These are phyloP conservation scores for Atopsyche davidsoni DNA, from an alignment of 1,140 invertebrate species.

Conservation along the genomic window DNA sequence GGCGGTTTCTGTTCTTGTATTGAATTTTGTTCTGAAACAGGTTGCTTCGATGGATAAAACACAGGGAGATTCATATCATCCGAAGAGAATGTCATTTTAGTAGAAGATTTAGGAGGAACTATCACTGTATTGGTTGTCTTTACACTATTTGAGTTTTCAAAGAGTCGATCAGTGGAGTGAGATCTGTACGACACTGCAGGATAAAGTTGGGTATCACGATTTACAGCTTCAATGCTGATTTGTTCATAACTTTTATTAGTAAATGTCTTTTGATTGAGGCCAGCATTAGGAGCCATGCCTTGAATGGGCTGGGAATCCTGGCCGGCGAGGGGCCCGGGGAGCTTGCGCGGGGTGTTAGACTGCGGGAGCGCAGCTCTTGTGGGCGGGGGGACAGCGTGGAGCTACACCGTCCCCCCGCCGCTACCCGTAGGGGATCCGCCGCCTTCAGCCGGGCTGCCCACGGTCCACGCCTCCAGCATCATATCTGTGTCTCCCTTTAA, in stretches of 20 bases:
- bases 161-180: not conserved
- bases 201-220: not conserved
- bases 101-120: constrained; percentile 1
- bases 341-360: not conserved
- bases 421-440: constrained; percentile 21
- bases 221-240: not conserved
- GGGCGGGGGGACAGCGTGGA: constrained; percentile 16
- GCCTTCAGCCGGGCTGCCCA: constrained; percentile 20
- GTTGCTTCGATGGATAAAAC: not conserved
- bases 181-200: constrained; percentile 1
- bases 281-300: not conserved
- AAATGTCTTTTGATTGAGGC: not conserved
- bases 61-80: constrained; percentile 5
- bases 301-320: not conserved
- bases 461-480: constrained; percentile 30
- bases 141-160: not conserved
- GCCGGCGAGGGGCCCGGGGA: not conserved
- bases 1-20: not conserved
- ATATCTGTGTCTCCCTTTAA: constrained; percentile 29
- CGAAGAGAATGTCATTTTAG: constrained; percentile 14
- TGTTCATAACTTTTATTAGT: no score
- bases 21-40: not conserved
- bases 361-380: constrained; percentile 1
- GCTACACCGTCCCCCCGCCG: constrained; percentile 23
- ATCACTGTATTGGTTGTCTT: not conserved